Conservation (phyloP, 2,888 invertebrate genomes). For the Amaurobius ferox region DNA sequence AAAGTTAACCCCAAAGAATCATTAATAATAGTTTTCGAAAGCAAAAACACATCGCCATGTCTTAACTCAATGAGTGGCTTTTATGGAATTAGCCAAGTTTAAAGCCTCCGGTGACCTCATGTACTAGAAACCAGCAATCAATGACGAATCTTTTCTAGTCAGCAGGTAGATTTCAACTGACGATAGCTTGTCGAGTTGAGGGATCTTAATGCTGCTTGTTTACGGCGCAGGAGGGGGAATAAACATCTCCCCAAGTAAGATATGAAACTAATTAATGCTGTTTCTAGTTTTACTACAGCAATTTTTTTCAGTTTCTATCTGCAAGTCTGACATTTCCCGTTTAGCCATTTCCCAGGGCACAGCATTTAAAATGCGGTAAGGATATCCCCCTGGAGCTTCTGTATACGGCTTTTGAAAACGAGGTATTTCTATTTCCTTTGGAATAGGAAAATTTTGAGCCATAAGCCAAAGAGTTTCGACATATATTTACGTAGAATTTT, state of each 20-base stretch:
- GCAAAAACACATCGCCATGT: slow-evolving; percentile 64
- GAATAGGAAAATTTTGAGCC: too few relatives aligned
- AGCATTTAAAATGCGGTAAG: not conserved
- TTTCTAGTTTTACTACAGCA: slow-evolving; percentile 21
- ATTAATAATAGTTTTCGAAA: slow-evolving; percentile 61
- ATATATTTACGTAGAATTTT: too few relatives aligned
- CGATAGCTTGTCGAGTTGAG: slow-evolving; percentile 47
- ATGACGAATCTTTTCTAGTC: slow-evolving; percentile 34
- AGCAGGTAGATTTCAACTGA: slow-evolving; percentile 13
- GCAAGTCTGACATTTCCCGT: slow-evolving; percentile 20
- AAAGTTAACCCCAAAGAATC: too few relatives aligned
- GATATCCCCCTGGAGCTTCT: slow-evolving; percentile 13
- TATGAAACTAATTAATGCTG: slow-evolving; percentile 68
- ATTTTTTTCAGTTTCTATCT: not conserved
- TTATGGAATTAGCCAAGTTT: slow-evolving; percentile 59
- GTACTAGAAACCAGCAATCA: slow-evolving; percentile 37
- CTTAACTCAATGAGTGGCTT: slow-evolving; percentile 63
- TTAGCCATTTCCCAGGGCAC: slow-evolving; percentile 30
- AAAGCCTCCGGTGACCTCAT: slow-evolving; percentile 40
- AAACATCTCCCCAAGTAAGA: slow-evolving; percentile 36
- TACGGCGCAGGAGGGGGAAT: slow-evolving; percentile 19
- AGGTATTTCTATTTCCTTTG: not conserved
- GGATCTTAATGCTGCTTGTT: slow-evolving; percentile 62
- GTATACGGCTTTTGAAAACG: not conserved
- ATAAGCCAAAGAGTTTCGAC: too few relatives aligned